Base-by-base conservation (phyloP, 2,888 invertebrate species). In the Napeogenes sylphis region DNA sequence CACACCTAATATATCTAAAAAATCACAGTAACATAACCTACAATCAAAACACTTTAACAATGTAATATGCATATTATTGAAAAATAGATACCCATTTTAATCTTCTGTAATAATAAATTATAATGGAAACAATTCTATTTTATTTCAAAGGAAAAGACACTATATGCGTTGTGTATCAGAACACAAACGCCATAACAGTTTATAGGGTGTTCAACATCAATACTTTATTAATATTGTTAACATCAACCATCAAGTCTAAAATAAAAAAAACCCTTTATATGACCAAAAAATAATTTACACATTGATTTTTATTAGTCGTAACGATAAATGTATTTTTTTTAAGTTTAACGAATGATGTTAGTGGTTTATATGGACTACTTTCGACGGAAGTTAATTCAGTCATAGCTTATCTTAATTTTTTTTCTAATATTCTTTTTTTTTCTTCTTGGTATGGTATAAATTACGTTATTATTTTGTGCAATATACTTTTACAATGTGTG, bases 1-100 rank as follows among this genome's bases (percentile, higher is more conserved):
- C 92, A 92, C 91, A 94, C 93, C 92, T 93, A 93, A 91, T 90
- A 93, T 93, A 87, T 93, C 93, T 91, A 93, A 94, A 92, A 92
- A 94, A 92, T 51, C 93, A 93, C 83, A 82, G 88, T 88, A 88
- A 89, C 87, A 89, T 90, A 90, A 90, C 90, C 90, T 89, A 78
- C 82, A 85, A 80, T 77, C 66, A 68, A 75, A 75, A 68, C 64
- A 64, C 75, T 80, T 73, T 70, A 71, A 76, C 75, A 63, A 51
- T 45, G 35, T 56, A 58, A 54, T 53, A 13, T 61, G 61, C 55
- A 54, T 58, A 58, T 21, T 54, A 59, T 64, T 42, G 51, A 59
- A 65, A 63, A 68, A 70, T 67, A 33, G n/a, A 62, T 63, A 65
- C 65, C 75, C 67, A 72, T 68, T 63, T 61, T 68, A 70, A 42